Evolutionary conservation across 1,140 invertebrate species (phyloP), one percentile per base, ranked within the genome.

Genomic region (Meloidogyne floridensis): DNA sequence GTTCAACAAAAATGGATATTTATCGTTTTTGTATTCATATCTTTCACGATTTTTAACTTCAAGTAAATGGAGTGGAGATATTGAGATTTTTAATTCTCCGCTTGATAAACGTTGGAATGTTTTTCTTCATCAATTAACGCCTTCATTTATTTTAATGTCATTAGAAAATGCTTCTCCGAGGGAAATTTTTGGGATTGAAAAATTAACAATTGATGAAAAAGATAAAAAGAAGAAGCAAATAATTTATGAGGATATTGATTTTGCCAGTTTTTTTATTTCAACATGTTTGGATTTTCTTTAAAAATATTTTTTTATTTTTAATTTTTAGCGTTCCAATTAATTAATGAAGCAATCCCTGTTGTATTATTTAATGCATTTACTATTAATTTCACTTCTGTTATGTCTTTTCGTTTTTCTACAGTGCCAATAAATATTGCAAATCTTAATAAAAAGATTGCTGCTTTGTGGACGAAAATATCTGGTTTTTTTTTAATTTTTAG

Each of bases 131-230:
- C 84, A 86, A 70, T 59, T 89, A 15, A 89, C 88, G 15, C 88
- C 88, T 13, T 89, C 88, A 1, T 89, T 89, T 80, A 72, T 89
- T 80, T 65, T 88, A 15, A 81, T 87, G 69, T 87, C 86, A 47
- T 69, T 88, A 65, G 87, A 88, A 69, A 72, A 84, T 85, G 72
- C 88, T 56, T 53, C 77, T 76, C 6, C 47, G 2, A 65, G n/a
- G 15, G 59, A 65, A 65, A 65, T 65, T 65, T 65, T 65, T 65
- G 59, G 59, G 6, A n/a, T 65, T 5, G 59, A 65, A 65, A n/a
- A 65, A 65, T 9, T 59, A 9, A 65, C 2, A 65, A 65, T n/a
- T n/a, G n/a, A 6, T n/a, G n/a, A 65, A 65, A 18, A 7, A n/a
- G 59, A 65, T 5, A n/a, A n/a, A 65, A 65, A 65, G 59, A n/a